phyloP scores from a whole-genome alignment of 1,140 invertebrate species.

The Pentalonia nigronervosa region DNA sequence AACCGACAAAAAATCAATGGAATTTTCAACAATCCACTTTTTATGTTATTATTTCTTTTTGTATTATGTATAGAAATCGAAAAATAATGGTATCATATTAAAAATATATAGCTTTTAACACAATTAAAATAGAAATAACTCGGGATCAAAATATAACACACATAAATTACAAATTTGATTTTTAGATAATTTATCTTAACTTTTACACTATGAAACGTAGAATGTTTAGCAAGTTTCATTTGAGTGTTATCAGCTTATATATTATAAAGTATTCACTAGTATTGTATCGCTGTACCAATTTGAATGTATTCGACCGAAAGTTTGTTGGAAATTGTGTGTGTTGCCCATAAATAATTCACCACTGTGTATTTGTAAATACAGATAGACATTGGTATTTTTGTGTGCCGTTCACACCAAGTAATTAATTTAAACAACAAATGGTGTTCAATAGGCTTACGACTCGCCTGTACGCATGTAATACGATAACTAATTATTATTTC shows the following conservation, averaged over 20 bases:
- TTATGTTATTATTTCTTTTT: not conserved
- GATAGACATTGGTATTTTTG: slow-evolving; percentile 4
- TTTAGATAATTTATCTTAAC: not conserved
- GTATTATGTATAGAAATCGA: not conserved
- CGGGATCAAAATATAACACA: not conserved
- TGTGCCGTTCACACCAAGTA: not conserved
- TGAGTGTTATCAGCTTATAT: not conserved
- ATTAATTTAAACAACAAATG: slow-evolving; percentile 1
- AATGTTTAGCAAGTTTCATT: not conserved
- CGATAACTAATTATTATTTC: slow-evolving; percentile 11
- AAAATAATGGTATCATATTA: not conserved
- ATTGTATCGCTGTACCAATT: not conserved
- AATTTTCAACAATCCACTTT: not conserved
- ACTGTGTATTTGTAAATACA: not conserved
- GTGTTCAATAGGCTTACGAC: not conserved
- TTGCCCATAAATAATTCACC: not conserved
- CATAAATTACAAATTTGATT: not conserved
- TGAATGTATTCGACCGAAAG: not conserved
- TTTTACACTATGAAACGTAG: not conserved
- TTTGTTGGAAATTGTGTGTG: not conserved
- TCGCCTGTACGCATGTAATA: not conserved
- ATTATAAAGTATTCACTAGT: not conserved
- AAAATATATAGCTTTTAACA: not conserved
- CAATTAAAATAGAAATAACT: not conserved
- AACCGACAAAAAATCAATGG: too few species aligned